These are phyloP conservation scores for Micromys minutus DNA, from an alignment of 2,113 vertebrate genomes.

Conservation along the genomic window DNA sequence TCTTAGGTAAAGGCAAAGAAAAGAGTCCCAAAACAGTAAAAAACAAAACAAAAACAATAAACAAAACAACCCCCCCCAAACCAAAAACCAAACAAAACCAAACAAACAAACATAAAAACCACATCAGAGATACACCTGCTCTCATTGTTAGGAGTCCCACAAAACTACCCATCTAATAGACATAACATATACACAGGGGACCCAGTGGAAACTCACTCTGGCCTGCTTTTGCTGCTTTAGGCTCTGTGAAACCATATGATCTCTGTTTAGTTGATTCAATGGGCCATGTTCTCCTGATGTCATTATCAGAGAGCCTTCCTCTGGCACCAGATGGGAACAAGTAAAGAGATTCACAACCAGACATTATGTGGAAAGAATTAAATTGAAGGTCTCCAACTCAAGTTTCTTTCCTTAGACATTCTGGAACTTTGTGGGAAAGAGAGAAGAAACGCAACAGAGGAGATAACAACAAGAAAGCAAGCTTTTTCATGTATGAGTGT, in stretches of 20 bases:
- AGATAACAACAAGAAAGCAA: neutral
- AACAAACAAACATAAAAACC: too few relatives aligned
- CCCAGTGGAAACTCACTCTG: neutral
- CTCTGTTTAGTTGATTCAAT: neutral
- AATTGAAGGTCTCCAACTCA: neutral
- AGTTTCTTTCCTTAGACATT: neutral
- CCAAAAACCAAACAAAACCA: too few relatives aligned
- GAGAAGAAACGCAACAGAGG: neutral
- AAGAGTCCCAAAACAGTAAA: too few relatives aligned
- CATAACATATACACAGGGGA: neutral
- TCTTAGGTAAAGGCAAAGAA: neutral
- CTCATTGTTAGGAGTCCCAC: neutral
- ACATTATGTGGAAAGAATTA: neutral
- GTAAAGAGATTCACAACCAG: neutral
- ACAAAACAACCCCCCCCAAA: too few relatives aligned
- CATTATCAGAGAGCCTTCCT: neutral
- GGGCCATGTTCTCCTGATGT: neutral
- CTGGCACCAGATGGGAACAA: neutral
- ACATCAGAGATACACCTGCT: neutral
- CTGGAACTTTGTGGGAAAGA: neutral
- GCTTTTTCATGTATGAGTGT: neutral
- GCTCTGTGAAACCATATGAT: too few relatives aligned
- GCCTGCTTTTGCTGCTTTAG: neutral
- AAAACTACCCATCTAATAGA: too few relatives aligned
- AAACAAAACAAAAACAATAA: too few relatives aligned